phyloP scores from a whole-genome alignment of 2,888 invertebrate genomes.

The Agrotis puta region DNA sequence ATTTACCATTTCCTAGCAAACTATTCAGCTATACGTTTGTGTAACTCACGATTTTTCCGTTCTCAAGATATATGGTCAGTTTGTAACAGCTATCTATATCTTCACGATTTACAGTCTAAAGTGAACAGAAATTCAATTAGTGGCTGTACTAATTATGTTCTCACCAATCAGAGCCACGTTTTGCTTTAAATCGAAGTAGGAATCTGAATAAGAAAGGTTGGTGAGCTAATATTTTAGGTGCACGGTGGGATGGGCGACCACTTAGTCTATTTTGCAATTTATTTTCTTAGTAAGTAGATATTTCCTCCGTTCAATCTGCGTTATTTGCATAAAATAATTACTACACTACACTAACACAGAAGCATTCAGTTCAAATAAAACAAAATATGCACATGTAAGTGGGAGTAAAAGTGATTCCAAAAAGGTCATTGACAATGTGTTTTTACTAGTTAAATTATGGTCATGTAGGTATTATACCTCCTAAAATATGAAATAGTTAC shows the following conservation, averaged over 20 bases:
- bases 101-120: constrained; percentile 55
- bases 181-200: constrained; percentile 42
- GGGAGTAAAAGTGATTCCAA: neutral
- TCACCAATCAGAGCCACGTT: constrained; percentile 61
- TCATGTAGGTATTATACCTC: neutral
- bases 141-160: constrained; percentile 56
- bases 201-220: constrained; percentile 18
- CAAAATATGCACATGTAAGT: neutral
- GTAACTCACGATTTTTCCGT: constrained; percentile 63
- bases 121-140: constrained; percentile 60
- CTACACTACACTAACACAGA: neutral
- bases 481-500: neutral
- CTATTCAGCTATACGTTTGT: constrained; percentile 56
- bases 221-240: constrained; percentile 28
- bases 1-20: constrained; percentile 51
- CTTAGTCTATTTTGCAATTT: neutral
- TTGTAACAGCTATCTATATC: constrained; percentile 53
- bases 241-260: neutral
- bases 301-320: neutral
- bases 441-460: too few species aligned
- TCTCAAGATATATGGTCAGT: constrained; percentile 61
- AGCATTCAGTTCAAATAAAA: neutral
- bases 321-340: neutral
- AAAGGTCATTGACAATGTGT: too few species aligned
- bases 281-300: constrained; percentile 1